These are phyloP conservation scores for Anorthoa munda DNA, from an alignment of 2,888 invertebrate species.

Conservation along the genomic window DNA sequence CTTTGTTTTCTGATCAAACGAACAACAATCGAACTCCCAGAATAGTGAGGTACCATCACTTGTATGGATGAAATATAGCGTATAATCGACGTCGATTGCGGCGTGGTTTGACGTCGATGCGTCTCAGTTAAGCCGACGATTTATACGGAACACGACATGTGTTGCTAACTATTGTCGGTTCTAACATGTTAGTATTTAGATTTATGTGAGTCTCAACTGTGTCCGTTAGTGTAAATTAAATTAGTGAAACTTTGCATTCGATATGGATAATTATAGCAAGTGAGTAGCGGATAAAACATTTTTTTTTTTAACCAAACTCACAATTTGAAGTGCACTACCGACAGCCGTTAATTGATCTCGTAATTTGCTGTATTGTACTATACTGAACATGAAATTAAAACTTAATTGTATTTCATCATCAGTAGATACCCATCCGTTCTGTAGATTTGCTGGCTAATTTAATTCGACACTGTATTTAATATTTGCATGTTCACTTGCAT, in stretches of 20 bases:
- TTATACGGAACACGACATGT: conserved; percentile 36
- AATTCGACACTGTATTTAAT: background rate
- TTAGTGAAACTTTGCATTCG: background rate
- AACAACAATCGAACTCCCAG: background rate
- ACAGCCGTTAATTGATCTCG: no score
- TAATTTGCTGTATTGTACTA: no score
- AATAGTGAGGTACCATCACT: background rate
- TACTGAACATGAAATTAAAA: no score
- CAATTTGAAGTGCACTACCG: no score
- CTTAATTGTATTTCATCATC: no score
- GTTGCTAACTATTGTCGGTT: conserved; percentile 19
- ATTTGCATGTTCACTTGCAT: background rate
- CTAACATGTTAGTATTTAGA: conserved; percentile 17
- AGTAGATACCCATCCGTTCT: no score
- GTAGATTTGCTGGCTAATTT: background rate
- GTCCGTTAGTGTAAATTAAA: background rate
- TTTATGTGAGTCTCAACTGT: background rate
- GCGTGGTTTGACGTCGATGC: conserved; percentile 27
- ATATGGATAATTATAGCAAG: background rate
- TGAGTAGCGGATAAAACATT: no score
- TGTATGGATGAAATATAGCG: conserved; percentile 17
- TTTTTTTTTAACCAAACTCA: no score
- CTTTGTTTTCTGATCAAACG: background rate
- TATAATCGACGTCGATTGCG: conserved; percentile 11
- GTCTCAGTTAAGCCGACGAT: conserved; percentile 39